Conservation (phyloP, 2,888 invertebrate species). For the Heliconius cydno region DNA sequence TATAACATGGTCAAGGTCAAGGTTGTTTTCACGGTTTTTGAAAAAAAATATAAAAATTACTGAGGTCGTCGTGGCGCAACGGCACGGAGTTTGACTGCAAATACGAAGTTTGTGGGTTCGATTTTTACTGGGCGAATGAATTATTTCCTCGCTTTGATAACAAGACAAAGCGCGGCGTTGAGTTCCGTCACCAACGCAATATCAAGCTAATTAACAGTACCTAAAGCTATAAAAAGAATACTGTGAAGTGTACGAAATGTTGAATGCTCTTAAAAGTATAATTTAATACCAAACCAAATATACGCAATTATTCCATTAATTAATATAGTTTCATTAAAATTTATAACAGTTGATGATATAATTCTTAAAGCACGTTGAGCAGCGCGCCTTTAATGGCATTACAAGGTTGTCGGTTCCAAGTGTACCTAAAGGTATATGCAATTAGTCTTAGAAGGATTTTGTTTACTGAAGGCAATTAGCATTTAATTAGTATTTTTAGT, state of each 20-base stretch:
- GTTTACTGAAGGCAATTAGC: slow-evolving; percentile 1
- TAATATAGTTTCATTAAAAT: neutral
- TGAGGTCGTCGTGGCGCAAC: no score
- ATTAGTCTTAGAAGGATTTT: slow-evolving; percentile 2
- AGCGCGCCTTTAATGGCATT: slow-evolving; percentile 22
- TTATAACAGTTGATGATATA: slow-evolving; percentile 35
- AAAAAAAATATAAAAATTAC: no score
- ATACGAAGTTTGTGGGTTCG: no score
- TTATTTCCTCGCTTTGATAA: no score
- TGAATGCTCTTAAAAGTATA: neutral
- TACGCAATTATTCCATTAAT: neutral
- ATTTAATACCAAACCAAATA: neutral
- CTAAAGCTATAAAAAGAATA: no score
- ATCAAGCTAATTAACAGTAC: no score
- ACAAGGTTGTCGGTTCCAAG: slow-evolving; percentile 23
- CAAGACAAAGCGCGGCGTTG: no score
- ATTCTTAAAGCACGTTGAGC: slow-evolving; percentile 31
- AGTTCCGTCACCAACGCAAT: no score
- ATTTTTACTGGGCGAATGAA: no score
- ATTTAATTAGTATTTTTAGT: slow-evolving; percentile 7
- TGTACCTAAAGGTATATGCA: slow-evolving; percentile 7
- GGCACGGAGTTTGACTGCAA: no score
- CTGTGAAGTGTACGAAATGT: neutral
- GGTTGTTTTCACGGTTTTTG: no score
- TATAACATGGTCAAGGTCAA: no score